Conservation (phyloP, 2,797 vertebrate genomes). For the Dipus sagitta region DNA sequence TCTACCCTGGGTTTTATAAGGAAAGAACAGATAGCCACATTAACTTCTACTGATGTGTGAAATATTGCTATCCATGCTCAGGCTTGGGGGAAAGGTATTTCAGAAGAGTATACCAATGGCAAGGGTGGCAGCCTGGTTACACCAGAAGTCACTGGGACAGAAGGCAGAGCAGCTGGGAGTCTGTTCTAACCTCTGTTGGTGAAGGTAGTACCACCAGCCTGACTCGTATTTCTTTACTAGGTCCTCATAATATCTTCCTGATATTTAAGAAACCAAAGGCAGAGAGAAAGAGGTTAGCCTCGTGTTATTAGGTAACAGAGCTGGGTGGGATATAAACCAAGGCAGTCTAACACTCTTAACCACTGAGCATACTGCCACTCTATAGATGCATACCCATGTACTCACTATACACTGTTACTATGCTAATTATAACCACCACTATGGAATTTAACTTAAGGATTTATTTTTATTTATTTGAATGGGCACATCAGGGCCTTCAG, state of each 20-base stretch:
- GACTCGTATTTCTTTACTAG: not conserved
- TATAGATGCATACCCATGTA: not conserved
- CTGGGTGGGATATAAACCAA: not conserved
- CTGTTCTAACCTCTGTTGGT: no score
- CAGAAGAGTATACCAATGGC: not conserved
- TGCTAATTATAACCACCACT: no score
- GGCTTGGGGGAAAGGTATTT: not conserved
- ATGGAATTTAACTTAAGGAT: not conserved
- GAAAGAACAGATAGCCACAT: not conserved
- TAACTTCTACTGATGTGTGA: not conserved
- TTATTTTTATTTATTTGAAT: not conserved
- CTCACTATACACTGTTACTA: rapidly evolving
- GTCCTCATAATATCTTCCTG: not conserved
- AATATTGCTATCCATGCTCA: not conserved
- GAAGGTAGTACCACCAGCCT: not conserved
- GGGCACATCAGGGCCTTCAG: no score
- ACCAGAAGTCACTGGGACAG: not conserved
- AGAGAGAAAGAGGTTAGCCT: not conserved
- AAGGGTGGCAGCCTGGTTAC: not conserved
- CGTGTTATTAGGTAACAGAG: not conserved
- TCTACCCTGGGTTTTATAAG: not conserved
- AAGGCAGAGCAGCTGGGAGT: not conserved
- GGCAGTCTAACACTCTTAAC: rapidly evolving
- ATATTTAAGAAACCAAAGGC: not conserved
- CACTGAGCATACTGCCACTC: not conserved